These are phyloP conservation scores for Platynereis dumerilii DNA, from an alignment of 2,888 invertebrate species.

Conservation along the genomic window DNA sequence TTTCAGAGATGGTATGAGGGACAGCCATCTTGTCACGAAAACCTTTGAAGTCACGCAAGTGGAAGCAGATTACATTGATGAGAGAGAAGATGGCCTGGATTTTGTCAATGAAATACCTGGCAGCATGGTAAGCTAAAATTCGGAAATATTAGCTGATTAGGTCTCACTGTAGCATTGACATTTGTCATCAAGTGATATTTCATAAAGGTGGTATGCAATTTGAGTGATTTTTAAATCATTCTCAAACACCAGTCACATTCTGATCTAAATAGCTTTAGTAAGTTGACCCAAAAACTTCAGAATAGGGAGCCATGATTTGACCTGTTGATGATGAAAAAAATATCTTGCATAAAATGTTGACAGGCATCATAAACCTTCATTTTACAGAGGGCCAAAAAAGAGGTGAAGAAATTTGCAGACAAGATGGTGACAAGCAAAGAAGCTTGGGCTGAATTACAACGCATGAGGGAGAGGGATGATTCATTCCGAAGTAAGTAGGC, in stretches of 20 bases:
- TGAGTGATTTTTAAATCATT: no score
- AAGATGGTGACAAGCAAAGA: slow-evolving; percentile 48
- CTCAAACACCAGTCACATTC: no score
- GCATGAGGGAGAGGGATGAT: slow-evolving; percentile 44
- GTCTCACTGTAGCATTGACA: no score
- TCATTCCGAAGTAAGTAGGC: slow-evolving; percentile 47
- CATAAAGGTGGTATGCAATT: no score
- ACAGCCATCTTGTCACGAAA: slow-evolving; percentile 61
- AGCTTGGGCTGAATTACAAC: slow-evolving; percentile 55
- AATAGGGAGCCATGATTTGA: no score
- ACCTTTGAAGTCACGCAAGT: slow-evolving; percentile 61
- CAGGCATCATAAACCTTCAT: not conserved
- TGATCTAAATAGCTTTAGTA: no score
- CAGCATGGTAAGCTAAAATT: slow-evolving; percentile 29
- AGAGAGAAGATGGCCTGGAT: slow-evolving; percentile 55
- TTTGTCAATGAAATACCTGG: slow-evolving; percentile 45
- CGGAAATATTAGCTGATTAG: no score
- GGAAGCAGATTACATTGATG: slow-evolving; percentile 38
- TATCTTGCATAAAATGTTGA: no score
- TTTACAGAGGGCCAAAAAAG: slow-evolving; percentile 23
- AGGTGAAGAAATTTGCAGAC: slow-evolving; percentile 33
- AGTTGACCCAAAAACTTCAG: no score
- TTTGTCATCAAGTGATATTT: no score
- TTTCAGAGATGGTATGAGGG: slow-evolving; percentile 58
- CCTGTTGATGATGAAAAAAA: no score